phyloP scores from a whole-genome alignment of 2,888 invertebrate species.

The Rutpela maculata region DNA sequence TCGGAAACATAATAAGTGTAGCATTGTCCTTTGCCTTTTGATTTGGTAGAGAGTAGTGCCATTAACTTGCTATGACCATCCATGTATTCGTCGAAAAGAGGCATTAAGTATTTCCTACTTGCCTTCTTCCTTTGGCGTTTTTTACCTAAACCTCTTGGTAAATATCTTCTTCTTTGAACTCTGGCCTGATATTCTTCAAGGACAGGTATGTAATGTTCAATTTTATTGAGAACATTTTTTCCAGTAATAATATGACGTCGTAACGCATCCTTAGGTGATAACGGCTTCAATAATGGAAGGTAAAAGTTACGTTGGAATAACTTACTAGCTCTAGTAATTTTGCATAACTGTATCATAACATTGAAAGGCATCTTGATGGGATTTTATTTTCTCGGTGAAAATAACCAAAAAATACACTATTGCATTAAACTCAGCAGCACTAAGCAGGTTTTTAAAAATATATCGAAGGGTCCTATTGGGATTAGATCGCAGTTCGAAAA shows the following conservation, averaged over 20 bases:
- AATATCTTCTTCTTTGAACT: constrained; percentile 65
- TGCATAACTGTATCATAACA: constrained; percentile 82
- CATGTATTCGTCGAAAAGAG: constrained; percentile 70
- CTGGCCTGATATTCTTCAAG: constrained; percentile 75
- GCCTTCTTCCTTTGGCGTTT: constrained; percentile 69
- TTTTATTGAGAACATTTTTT: constrained; percentile 83
- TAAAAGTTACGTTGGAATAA: constrained; percentile 89
- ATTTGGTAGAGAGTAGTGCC: constrained; percentile 76
- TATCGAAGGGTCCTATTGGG: constrained; percentile 59
- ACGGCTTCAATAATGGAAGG: constrained; percentile 86
- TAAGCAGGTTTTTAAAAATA: constrained; percentile 51
- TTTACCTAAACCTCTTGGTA: constrained; percentile 69
- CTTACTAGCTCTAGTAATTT: constrained; percentile 87
- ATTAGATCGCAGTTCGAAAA: constrained; percentile 59
- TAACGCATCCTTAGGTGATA: constrained; percentile 89
- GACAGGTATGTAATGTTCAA: constrained; percentile 88
- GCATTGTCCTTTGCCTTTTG: constrained; percentile 76
- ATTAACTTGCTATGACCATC: constrained; percentile 67
- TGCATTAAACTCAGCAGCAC: constrained; percentile 35
- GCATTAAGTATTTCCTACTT: constrained; percentile 68
- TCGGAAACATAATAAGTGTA: constrained; percentile 87
- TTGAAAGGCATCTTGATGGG: constrained; percentile 69
- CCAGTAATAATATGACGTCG: constrained; percentile 87
- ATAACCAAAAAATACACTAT: constrained; percentile 40
- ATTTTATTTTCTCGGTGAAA: constrained; percentile 43